Conservation (phyloP, 1,140 invertebrate genomes). For the Linepithema humile region DNA sequence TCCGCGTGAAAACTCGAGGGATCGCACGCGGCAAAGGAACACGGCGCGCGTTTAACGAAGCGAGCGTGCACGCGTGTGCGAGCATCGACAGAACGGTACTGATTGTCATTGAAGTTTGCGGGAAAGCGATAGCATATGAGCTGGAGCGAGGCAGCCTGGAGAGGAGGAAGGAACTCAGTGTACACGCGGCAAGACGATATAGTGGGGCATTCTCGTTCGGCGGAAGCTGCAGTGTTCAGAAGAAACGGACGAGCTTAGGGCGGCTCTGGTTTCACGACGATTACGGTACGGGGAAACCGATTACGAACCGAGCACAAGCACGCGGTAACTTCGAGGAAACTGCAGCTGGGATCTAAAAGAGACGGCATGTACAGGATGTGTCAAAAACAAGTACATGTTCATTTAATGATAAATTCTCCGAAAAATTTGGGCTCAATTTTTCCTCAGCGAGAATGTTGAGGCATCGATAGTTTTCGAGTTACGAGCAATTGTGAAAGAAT, state of each 20-base stretch:
- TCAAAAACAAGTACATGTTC: no score
- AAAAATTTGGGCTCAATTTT: not conserved
- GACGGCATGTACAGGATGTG: not conserved
- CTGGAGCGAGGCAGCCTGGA: constrained; percentile 53
- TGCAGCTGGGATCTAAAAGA: not conserved
- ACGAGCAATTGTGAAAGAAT: not conserved
- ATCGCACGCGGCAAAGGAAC: not conserved
- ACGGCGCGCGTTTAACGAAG: not conserved
- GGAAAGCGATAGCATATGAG: constrained; percentile 52
- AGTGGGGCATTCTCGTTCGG: constrained; percentile 55
- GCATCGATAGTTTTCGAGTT: not conserved
- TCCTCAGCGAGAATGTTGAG: not conserved
- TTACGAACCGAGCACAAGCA: constrained; percentile 17
- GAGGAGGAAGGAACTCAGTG: constrained; percentile 37
- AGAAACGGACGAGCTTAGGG: constrained; percentile 16
- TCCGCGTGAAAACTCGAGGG: no score
- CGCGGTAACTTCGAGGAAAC: constrained; percentile 28
- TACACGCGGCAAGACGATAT: constrained; percentile 14
- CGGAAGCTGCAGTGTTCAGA: constrained; percentile 32
- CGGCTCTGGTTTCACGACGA: not conserved
- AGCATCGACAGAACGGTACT: constrained; percentile 57
- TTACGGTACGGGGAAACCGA: constrained; percentile 21
- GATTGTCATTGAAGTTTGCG: constrained; percentile 69
- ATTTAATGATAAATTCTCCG: no score
- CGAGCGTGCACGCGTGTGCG: not conserved